Percentiles rank a stretch among this genome's conserved stretches.
These are phyloP conservation scores for Caenorhabditis wallacei DNA, from an alignment of 2,888 invertebrate genomes.

Conservation along the genomic window DNA sequence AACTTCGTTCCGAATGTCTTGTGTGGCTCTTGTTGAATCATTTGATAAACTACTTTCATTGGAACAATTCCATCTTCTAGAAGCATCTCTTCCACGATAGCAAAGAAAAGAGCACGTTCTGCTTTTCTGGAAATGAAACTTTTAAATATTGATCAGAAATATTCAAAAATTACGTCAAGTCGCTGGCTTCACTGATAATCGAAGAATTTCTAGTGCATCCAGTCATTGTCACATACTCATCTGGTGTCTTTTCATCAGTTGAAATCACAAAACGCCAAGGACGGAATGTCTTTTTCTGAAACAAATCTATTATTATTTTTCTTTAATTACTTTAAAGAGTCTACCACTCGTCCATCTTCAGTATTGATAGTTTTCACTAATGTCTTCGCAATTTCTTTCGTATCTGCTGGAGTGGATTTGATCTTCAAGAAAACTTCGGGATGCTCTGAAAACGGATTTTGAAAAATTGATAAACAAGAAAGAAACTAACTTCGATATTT, in stretches of 20 bases:
- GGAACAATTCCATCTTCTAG: slow-evolving; percentile 32
- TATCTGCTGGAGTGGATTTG: slow-evolving; percentile 1
- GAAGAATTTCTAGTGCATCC: slow-evolving; percentile 48
- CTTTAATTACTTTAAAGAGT: no score
- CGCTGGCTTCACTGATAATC: slow-evolving; percentile 45
- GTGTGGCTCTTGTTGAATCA: slow-evolving; percentile 13
- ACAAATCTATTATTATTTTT: no score
- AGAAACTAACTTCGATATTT: slow-evolving; percentile 22
- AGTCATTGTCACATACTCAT: slow-evolving; percentile 55
- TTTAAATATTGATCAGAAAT: background rate
- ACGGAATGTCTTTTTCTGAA: slow-evolving; percentile 14
- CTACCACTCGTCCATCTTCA: slow-evolving; percentile 18
- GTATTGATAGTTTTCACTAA: slow-evolving; percentile 51
- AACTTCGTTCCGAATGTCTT: slow-evolving; percentile 4
- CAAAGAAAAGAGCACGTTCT: slow-evolving; percentile 35
- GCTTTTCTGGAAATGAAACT: slow-evolving; percentile 61
- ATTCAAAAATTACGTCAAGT: slow-evolving; percentile 32
- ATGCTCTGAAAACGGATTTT: slow-evolving; percentile 46
- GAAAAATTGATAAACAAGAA: no score
- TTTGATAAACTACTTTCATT: background rate
- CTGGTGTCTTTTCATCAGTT: slow-evolving; percentile 43
- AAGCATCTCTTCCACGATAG: slow-evolving; percentile 44
- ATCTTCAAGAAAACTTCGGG: slow-evolving; percentile 44
- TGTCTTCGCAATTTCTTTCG: slow-evolving; percentile 13
- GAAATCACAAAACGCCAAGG: slow-evolving; percentile 55